These are phyloP conservation scores for Fabriciana adippe DNA, from an alignment of 2,888 invertebrate species.

Conservation along the genomic window DNA sequence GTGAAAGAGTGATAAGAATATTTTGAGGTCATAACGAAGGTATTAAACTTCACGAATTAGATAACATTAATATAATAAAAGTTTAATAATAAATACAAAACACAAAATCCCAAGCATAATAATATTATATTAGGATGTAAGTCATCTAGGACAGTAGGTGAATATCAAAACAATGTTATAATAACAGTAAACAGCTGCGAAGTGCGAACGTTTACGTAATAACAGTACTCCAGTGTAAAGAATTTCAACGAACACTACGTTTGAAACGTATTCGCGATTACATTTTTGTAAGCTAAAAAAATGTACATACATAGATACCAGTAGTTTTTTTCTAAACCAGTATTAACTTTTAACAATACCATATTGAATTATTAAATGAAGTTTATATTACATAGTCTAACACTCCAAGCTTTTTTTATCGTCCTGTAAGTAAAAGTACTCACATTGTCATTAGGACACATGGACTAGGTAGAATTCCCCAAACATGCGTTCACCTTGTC, in stretches of 20 bases:
- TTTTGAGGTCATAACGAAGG: no score
- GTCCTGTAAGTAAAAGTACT: no score
- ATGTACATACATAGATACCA: no score
- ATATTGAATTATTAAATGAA: no score
- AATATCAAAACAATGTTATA: constrained; percentile 14
- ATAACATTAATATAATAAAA: background rate
- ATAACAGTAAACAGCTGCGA: constrained; percentile 1
- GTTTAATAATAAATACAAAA: background rate
- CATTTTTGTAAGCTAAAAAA: no score
- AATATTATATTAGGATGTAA: background rate
- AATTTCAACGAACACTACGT: constrained; percentile 3
- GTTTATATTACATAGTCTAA: no score
- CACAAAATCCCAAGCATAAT: background rate
- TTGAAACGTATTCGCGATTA: background rate
- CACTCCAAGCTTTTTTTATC: no score
- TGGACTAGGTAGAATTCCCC: no score
- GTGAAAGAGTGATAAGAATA: background rate
- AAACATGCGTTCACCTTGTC: no score
- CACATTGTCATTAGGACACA: no score
- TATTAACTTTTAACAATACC: no score
- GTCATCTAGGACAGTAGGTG: constrained; percentile 16
- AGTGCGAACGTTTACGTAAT: constrained; percentile 8
- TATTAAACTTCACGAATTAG: background rate
- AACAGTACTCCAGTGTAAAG: constrained; percentile 5
- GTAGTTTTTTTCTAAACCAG: no score